Evolutionary conservation across 1,140 invertebrate species (phyloP).

Genomic region (Hycleus phaleratus): DNA sequence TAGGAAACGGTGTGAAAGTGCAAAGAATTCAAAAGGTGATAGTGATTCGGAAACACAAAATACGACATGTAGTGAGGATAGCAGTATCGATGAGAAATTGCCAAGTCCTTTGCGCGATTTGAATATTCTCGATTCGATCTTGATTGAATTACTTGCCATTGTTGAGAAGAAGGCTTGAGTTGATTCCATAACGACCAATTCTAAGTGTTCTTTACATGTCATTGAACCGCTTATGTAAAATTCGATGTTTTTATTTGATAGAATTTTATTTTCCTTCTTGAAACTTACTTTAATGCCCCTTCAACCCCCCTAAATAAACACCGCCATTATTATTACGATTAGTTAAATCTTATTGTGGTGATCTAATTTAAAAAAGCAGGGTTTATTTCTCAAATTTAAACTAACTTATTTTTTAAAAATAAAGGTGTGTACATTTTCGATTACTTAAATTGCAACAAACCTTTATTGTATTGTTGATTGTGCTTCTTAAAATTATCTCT

Average conservation of each 20-base stretch:
- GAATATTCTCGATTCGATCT: slow-evolving; percentile 30
- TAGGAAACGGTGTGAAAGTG: not conserved
- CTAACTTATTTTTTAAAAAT: not conserved
- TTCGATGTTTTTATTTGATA: slow-evolving; percentile 8
- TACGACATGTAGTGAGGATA: slow-evolving; percentile 22
- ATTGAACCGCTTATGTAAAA: slow-evolving; percentile 4
- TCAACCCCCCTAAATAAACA: too few relatives aligned
- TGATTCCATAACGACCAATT: slow-evolving; percentile 14
- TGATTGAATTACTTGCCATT: slow-evolving; percentile 35
- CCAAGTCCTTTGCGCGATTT: slow-evolving; percentile 25
- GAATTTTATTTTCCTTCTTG: slow-evolving; percentile 2
- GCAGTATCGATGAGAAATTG: slow-evolving; percentile 22
- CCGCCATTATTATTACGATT: too few relatives aligned
- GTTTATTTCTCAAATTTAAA: slow-evolving; percentile 14
- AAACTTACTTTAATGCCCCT: slow-evolving; percentile 12
- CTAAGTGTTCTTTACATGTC: slow-evolving; percentile 17
- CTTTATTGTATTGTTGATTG: slow-evolving; percentile 9
- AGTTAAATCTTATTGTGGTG: too few relatives aligned
- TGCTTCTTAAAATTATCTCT: slow-evolving; percentile 8
- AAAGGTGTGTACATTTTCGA: too few relatives aligned
- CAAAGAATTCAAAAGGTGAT: slow-evolving; percentile 17
- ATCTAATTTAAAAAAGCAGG: slow-evolving; percentile 9
- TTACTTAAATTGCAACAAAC: not conserved
- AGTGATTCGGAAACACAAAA: slow-evolving; percentile 32
- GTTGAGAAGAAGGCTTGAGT: slow-evolving; percentile 31